Conservation (phyloP, 2,888 invertebrate genomes). For the Thumatha senex region DNA sequence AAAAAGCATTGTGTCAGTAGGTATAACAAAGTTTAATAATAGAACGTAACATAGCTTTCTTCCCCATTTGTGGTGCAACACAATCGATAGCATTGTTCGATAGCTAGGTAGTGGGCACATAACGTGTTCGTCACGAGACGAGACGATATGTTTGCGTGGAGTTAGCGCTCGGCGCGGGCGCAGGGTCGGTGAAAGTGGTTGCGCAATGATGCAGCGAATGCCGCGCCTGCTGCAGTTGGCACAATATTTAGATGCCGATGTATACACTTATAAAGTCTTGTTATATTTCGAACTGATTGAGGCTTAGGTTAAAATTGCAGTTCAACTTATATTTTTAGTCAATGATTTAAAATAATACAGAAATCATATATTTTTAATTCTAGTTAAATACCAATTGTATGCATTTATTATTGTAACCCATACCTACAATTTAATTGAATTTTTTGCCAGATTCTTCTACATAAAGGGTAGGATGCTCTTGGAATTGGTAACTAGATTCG, state of each 20-base stretch:
- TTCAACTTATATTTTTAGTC: too few relatives aligned
- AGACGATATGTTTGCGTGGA: conserved; percentile 38
- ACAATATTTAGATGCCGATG: conserved; percentile 33
- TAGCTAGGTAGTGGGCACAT: conserved; percentile 36
- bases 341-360: too few relatives aligned
- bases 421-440: too few relatives aligned
- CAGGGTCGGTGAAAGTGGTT: conserved; percentile 73
- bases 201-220: conserved; percentile 62
- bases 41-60: conserved; percentile 36
- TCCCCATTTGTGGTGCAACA: conserved; percentile 33
- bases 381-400: too few relatives aligned
- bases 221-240: conserved; percentile 50
- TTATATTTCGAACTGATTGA: not conserved
- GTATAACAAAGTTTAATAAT: conserved; percentile 12
- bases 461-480: too few relatives aligned
- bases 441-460: too few relatives aligned
- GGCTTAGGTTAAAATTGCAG: too few relatives aligned
- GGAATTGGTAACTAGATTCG: too few relatives aligned
- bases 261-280: not conserved
- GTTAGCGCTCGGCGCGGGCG: conserved; percentile 32
- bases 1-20: conserved; percentile 12
- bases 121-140: conserved; percentile 48
- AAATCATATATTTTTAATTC: too few relatives aligned
- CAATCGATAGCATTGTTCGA: conserved; percentile 17
- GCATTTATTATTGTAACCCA: too few relatives aligned